Percentiles rank a stretch among this genome's conserved stretches.
phyloP scores from a whole-genome alignment of 2,797 vertebrate species.

The Rhyacichthys aspro region DNA sequence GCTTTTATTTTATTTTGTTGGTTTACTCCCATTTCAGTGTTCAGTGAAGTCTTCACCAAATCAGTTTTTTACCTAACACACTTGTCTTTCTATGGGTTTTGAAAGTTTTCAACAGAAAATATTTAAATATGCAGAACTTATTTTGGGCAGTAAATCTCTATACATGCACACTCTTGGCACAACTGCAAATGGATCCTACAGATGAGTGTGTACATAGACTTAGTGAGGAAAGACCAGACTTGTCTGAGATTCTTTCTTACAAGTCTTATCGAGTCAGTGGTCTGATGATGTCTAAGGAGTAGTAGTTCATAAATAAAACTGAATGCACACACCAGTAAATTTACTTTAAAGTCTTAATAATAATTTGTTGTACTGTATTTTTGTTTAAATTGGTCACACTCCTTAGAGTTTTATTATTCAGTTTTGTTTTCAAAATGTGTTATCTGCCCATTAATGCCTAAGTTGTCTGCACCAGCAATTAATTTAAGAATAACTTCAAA shows the following conservation, averaged over 20 bases:
- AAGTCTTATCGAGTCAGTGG: neutral
- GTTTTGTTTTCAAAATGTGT: slow-evolving; percentile 15
- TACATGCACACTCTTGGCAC: slow-evolving; percentile 14
- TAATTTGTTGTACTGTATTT: slow-evolving; percentile 38
- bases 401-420: slow-evolving; percentile 14
- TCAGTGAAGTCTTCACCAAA: slow-evolving; percentile 16
- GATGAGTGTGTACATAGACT: slow-evolving; percentile 33
- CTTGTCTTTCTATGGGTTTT: slow-evolving; percentile 13
- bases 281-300: no score
- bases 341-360: slow-evolving; percentile 14
- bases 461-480: slow-evolving; percentile 19
- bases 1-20: slow-evolving; percentile 35
- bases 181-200: slow-evolving; percentile 51
- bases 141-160: neutral
- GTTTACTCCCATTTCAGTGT: slow-evolving; percentile 48
- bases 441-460: neutral
- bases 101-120: slow-evolving; percentile 7
- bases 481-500: slow-evolving; percentile 16
- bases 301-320: neutral
- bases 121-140: slow-evolving; percentile 10
- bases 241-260: neutral
- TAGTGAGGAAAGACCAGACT: neutral
- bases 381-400: slow-evolving; percentile 40
- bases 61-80: slow-evolving; percentile 6
- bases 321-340: slow-evolving; percentile 17